Conservation (phyloP, 2,797 vertebrate genomes). For the Myoxocephalus aenaeus region DNA sequence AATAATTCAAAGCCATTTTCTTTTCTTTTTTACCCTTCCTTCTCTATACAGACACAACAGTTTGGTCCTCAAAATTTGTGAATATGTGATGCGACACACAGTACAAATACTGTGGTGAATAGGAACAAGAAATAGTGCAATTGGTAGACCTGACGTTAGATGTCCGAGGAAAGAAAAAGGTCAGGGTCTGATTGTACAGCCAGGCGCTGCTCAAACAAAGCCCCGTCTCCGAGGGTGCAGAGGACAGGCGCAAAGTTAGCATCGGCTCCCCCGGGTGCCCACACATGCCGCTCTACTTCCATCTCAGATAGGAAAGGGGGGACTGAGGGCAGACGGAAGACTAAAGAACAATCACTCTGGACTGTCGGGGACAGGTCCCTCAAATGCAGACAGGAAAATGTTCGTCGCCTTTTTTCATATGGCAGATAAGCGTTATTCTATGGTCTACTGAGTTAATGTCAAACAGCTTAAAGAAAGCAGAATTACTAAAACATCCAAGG, state of each 20-base stretch:
- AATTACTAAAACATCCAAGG: neutral
- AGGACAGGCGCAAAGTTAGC: slow-evolving; percentile 71
- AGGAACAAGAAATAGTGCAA: slow-evolving; percentile 42
- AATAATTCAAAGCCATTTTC: slow-evolving; percentile 54
- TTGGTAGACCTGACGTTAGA: slow-evolving; percentile 47
- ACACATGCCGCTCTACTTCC: slow-evolving; percentile 42
- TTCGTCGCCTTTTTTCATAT: neutral
- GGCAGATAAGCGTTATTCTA: neutral
- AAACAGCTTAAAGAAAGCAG: slow-evolving; percentile 8
- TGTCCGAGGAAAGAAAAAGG: slow-evolving; percentile 75
- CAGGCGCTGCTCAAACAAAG: slow-evolving; percentile 70
- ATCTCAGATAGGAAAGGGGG: slow-evolving; percentile 45
- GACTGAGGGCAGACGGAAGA: slow-evolving; percentile 29
- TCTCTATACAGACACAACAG: slow-evolving; percentile 21
- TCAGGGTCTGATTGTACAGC: slow-evolving; percentile 75
- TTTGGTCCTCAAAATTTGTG: slow-evolving; percentile 40
- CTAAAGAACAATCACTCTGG: slow-evolving; percentile 53
- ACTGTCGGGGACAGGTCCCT: slow-evolving; percentile 34
- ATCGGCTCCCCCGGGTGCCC: slow-evolving; percentile 45
- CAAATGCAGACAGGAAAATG: slow-evolving; percentile 27
- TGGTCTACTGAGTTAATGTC: slow-evolving; percentile 10
- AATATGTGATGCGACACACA: slow-evolving; percentile 45
- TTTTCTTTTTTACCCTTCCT: slow-evolving; percentile 33
- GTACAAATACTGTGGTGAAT: slow-evolving; percentile 53
- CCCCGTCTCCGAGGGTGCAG: slow-evolving; percentile 56